Evolutionary conservation across 2,888 invertebrate species (phyloP), one percentile per base, ranked within the genome.

Genomic region (Drosophila mercatorum): DNA sequence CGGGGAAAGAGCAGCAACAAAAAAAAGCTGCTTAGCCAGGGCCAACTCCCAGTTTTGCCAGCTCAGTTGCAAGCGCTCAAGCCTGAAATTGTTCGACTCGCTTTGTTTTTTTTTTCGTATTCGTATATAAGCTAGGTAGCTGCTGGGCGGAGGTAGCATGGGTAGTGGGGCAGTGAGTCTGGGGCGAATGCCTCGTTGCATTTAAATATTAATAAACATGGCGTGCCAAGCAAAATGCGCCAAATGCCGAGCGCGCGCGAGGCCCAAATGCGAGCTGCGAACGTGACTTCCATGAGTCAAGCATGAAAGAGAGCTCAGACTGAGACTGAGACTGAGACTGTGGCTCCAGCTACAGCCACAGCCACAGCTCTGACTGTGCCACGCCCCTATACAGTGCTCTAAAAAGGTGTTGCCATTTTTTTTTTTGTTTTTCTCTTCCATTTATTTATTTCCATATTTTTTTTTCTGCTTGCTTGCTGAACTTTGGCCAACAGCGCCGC

Each of bases 151-250:
- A 22, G 31, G 40, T 22, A 46, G 14, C 3, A 34, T 38, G 55
- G 44, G 41, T 41, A 55, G 55, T 31, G 56, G 44, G 46, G 56
- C 43, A 61, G 28, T 66, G 79, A 79, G 79, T 78, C 71, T 77
- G 77, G 78, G 73, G 77, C 66, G 67, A 81, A 88, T 85, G 84
- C 64, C 89, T 85, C 89, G 88, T 85, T 88, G 88, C 89, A 89
- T 89, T 87, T 87, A 89, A 89, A 89, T 87, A 89, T 87, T 87
- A 87, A 89, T 88, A 87, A 89, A 88, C 89, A 88, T 89, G 82
- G 83, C 86, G 88, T 89, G 86, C 77, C 89, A 76, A 73, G 77
- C 89, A 75, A 78, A 87, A 80, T 80, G 86, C 81, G 72, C 72
- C 83, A 78, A 87, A 79, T 87, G 82, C 80, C 75, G 80, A 63